A percentile compares a stretch with the other conserved stretches of the same genome.
These are phyloP conservation scores for Exephanes ischioxanthus DNA, from an alignment of 2,888 invertebrate species.

Conservation along the genomic window DNA sequence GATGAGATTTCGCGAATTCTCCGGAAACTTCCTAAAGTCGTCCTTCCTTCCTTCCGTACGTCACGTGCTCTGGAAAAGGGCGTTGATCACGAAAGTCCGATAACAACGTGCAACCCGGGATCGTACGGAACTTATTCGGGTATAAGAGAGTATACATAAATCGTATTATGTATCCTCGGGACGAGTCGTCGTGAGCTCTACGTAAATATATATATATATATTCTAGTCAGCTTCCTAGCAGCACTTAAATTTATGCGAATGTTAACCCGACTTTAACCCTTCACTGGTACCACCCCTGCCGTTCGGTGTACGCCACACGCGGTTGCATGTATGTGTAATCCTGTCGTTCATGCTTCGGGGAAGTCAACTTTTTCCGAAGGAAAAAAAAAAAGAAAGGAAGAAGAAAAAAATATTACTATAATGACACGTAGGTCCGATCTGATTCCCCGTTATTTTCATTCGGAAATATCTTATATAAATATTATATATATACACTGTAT, in stretches of 20 bases:
- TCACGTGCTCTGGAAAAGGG: conserved; percentile 18
- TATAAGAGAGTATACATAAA: conserved; percentile 37
- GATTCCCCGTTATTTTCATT: conserved; percentile 61
- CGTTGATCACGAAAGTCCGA: conserved; percentile 21
- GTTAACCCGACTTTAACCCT: conserved; percentile 69
- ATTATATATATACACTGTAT: conserved; percentile 39
- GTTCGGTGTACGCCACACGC: conserved; percentile 26
- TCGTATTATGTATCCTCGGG: conserved; percentile 32
- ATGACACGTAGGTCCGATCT: conserved; percentile 39
- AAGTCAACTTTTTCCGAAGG: conserved; percentile 43
- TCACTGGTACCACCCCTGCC: conserved; percentile 65
- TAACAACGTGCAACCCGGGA: conserved; percentile 27
- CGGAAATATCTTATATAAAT: conserved; percentile 47
- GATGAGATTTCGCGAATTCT: conserved; percentile 65
- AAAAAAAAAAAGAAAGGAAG: background rate
- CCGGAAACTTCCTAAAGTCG: conserved; percentile 62
- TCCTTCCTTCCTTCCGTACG: conserved; percentile 60
- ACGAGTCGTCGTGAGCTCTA: conserved; percentile 49
- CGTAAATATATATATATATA: conserved; percentile 72
- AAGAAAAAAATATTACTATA: conserved; percentile 10
- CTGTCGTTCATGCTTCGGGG: conserved; percentile 37
- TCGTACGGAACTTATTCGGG: conserved; percentile 46
- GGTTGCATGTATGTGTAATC: conserved; percentile 40
- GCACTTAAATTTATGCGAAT: conserved; percentile 75
- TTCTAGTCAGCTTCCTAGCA: conserved; percentile 85